Evolutionary conservation across 2,113 vertebrate genomes (phyloP).

Genomic region (Accipiter cooperii): DNA sequence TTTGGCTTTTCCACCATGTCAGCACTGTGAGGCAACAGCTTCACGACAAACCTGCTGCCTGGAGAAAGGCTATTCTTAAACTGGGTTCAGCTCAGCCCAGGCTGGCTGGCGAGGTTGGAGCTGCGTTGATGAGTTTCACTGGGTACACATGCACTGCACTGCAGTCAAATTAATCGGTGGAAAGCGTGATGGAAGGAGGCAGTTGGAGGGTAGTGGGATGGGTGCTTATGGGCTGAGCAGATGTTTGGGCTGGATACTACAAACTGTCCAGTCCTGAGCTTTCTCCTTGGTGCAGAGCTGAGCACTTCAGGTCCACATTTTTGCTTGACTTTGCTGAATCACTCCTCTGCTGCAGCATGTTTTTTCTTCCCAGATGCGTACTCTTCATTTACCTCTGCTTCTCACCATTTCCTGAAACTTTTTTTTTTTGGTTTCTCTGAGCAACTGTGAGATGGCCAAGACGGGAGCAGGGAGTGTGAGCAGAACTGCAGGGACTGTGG

Average conservation of each 20-base stretch:
- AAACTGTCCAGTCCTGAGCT: neutral
- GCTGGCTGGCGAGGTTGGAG: neutral
- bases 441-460: neutral
- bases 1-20: fast-evolving
- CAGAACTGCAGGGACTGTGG: neutral
- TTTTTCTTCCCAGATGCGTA: neutral
- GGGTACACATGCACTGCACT: neutral
- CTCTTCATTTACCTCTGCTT: neutral
- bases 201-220: neutral
- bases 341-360: neutral
- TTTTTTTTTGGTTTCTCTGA: neutral
- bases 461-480: fast-evolving
- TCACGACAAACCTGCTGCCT: neutral
- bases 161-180: neutral
- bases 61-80: too few relatives aligned
- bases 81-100: fast-evolving
- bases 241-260: neutral
- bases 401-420: neutral
- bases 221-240: neutral
- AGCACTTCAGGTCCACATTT: neutral
- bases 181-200: neutral
- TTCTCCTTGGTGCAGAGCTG: neutral
- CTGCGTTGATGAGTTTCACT: neutral
- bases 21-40: neutral
- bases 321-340: neutral